Evolutionary conservation across 2,797 vertebrate species (phyloP), one percentile per base, ranked within the genome.

Genomic region (Craterocephalus amniculus): DNA sequence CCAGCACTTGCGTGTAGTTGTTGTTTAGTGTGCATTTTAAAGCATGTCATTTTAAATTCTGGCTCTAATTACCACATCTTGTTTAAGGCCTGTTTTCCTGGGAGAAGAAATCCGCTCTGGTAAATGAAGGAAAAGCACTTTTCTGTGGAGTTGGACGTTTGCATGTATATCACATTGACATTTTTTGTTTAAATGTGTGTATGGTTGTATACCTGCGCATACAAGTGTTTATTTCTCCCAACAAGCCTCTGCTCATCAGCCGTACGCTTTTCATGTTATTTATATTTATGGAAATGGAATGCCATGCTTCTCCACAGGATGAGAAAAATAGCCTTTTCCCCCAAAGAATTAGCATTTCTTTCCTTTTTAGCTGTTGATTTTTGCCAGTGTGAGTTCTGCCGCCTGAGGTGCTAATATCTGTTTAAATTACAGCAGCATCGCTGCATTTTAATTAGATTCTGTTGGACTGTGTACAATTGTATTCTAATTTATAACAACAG

Each of bases 381-480:
- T 83, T 86, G 83, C 78, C 87, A 87, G 84, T 83, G 83, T 79
- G 85, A 83, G 85, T 80, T 86, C 88, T 78, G 29, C 72, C 2
- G 85, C 91, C 88, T 83, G 74, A 89, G 87, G 91, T 88, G 85
- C 82, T 89, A 87, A 90, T 89, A 89, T 91, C 82, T 77, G 83
- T 85, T 89, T 88, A 86, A 91, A 92, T 90, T 85, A 87, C 83
- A 12, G 54, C 67, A 69, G 70, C 84, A 78, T 84, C 27, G 36
- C 67, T 84, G 84, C 85, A 90, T 90, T 93, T 90, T 86, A 91
- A 91, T 91, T 80, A 69, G 72, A 86, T 82, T 82, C 76, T 74
- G 75, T 83, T 88, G 80, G 78, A 72, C 83, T 89, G 73, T 87
- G 71, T 78, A 79, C 82, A 48, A 70, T 81, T 83, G 34, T 48